Conservation (phyloP, 2,888 invertebrate species). For the Pteria penguin region DNA sequence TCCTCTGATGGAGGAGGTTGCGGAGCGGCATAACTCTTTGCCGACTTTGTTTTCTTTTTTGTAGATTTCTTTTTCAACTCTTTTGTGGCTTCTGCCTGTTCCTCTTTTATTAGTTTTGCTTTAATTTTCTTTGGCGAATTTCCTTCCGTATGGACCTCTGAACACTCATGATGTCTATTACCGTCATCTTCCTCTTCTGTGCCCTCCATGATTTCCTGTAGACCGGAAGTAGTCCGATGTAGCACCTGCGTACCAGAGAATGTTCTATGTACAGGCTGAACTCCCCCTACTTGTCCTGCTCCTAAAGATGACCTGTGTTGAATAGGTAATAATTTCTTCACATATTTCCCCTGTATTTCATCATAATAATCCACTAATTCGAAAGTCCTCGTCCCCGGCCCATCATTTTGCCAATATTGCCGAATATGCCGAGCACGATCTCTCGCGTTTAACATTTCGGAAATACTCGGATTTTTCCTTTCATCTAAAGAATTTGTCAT, state of each 20-base stretch:
- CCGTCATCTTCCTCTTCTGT: conserved; percentile 36
- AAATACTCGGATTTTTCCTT: conserved; percentile 44
- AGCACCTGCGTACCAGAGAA: conserved; percentile 40
- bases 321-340: conserved; percentile 44
- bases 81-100: conserved; percentile 2
- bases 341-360: conserved; percentile 54
- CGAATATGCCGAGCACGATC: conserved; percentile 31
- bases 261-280: conserved; percentile 35
- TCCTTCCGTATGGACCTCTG: neutral
- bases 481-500: conserved; percentile 53
- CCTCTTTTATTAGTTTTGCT: conserved; percentile 21
- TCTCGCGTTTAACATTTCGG: conserved; percentile 51
- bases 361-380: conserved; percentile 64
- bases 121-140: conserved; percentile 25
- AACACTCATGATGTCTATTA: conserved; percentile 2
- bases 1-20: conserved; percentile 25
- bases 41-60: conserved; percentile 40
- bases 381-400: conserved; percentile 52
- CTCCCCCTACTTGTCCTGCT: conserved; percentile 32
- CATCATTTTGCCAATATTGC: conserved; percentile 38
- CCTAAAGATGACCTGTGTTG: conserved; percentile 35
- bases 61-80: conserved; percentile 8
- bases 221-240: conserved; percentile 39
- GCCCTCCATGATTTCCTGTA: conserved; percentile 41
- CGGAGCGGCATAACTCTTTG: conserved; percentile 50